phyloP scores from a whole-genome alignment of 2,888 invertebrate genomes.

The Tinea semifulvella region DNA sequence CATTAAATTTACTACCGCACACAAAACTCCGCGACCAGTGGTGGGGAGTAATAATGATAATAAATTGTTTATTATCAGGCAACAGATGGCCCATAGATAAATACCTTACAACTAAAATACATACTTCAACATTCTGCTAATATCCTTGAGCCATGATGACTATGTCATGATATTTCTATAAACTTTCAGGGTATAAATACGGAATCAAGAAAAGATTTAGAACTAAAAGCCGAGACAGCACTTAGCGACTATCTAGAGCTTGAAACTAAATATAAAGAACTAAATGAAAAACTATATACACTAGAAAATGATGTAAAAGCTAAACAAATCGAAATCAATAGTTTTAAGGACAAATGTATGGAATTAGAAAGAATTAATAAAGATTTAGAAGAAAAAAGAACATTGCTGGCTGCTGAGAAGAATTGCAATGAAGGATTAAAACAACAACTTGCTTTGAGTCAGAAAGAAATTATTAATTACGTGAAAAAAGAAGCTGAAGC shows the following conservation, averaged over 20 bases:
- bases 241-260: conserved; percentile 61
- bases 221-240: conserved; percentile 61
- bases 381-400: conserved; percentile 38
- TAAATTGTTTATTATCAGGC: too few species aligned
- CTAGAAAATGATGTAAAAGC: conserved; percentile 37
- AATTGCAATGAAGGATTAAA: conserved; percentile 43
- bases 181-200: conserved; percentile 37
- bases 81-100: too few species aligned
- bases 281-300: conserved; percentile 28
- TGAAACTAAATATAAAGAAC: conserved; percentile 45
- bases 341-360: conserved; percentile 46
- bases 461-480: conserved; percentile 39
- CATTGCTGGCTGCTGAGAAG: conserved; percentile 39
- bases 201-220: conserved; percentile 61
- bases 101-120: too few species aligned
- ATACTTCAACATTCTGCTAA: too few species aligned
- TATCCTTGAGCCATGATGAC: too few species aligned
- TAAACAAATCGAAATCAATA: conserved; percentile 52
- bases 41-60: too few species aligned
- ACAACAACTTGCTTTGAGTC: conserved; percentile 32
- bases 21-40: too few species aligned
- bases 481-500: conserved; percentile 51
- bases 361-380: conserved; percentile 34
- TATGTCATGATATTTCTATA: too few species aligned
- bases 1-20: too few species aligned